Evolutionary conservation across 1,140 invertebrate genomes (phyloP), one percentile per base, ranked within the genome.

Genomic region (Diabrotica virgifera): DNA sequence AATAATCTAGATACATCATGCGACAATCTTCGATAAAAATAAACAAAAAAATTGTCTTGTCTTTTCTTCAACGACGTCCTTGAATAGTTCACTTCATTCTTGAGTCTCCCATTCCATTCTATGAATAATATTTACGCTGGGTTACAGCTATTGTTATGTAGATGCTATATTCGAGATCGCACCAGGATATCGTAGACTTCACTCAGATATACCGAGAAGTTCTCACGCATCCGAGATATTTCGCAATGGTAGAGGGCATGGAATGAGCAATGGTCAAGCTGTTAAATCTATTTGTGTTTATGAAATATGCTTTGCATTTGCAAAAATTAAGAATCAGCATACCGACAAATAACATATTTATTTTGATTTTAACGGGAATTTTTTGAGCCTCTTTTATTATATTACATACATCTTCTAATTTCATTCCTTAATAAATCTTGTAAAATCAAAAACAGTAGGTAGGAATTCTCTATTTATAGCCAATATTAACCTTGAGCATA

Each of bases 161-260:
- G 59, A 61, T 61, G 59, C 13, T 37, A 13, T 36, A 24, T 61
- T 58, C 12, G 24, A 52, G 59, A 51, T 51, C 59, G 38, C 40
- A 36, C 56, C 56, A 58, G 59, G 51, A 52, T 52, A 52, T 61
- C 59, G 8, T 12, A 8, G 35, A 58, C 37, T 24, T 11, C 40
- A 13, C 36, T 24, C 57, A 12, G 10, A 36, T 51, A 24, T 61
- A 51, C 59, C 51, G 59, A 61, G 59, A 61, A 51, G 38, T 61
- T 61, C 59, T 61, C 59, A 61, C 59, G 59, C 59, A 52, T 61
- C n/a, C 59, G 12, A 37, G 24, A 12, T 61, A 61, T 37, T 7
- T 35, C 56, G 56, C 40, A 46, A 46, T 46, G 40, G 24, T 24
- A 24, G 24, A 24, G 24, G 24, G 24, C 24, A 24, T 2, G 4